Evolutionary conservation across 2,113 vertebrate genomes (phyloP).

Genomic region (Ailurus styani): DNA sequence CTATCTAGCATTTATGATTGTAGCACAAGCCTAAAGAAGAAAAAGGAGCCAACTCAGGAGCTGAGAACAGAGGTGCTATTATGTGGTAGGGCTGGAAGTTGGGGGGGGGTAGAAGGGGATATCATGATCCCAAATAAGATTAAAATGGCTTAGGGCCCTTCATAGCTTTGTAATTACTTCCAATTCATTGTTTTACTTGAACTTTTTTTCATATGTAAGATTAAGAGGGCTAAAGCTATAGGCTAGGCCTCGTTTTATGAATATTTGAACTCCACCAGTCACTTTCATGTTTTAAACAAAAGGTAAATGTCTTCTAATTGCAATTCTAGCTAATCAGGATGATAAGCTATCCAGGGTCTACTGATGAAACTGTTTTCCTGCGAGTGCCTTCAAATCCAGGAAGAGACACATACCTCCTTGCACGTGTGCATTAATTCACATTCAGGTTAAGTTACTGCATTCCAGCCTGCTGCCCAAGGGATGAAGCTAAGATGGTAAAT

Average conservation of each 20-base stretch:
- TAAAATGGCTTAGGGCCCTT: neutral
- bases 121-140: neutral
- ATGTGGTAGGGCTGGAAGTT: too few relatives aligned
- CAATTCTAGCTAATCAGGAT: neutral
- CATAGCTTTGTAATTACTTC: neutral
- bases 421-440: neutral
- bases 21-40: neutral
- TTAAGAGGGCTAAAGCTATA: neutral
- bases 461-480: neutral
- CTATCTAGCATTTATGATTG: neutral
- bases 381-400: neutral
- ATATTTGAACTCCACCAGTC: neutral
- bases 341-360: neutral
- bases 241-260: neutral
- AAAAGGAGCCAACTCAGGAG: neutral
- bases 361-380: neutral
- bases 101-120: too few relatives aligned
- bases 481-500: neutral
- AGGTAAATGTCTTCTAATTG: constrained; percentile 31
- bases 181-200: constrained; percentile 23
- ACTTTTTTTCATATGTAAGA: neutral
- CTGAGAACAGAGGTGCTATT: neutral
- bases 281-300: constrained; percentile 43
- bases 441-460: neutral
- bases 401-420: neutral